Conservation (phyloP, 2,888 invertebrate genomes). For the Philonicus albiceps region DNA sequence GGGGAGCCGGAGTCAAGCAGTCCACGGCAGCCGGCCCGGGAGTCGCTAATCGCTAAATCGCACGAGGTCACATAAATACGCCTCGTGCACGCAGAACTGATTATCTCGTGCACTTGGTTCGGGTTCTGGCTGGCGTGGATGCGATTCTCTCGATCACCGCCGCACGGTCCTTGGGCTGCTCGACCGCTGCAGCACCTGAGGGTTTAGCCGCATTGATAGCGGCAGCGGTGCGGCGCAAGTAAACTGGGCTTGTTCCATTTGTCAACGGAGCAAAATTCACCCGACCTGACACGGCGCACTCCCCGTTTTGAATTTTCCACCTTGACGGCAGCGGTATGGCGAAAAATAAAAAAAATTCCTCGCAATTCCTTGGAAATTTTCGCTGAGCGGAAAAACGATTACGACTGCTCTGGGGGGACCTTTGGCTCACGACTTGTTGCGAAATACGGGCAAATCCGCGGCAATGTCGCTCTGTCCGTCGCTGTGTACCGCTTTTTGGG, state of each 20-base stretch:
- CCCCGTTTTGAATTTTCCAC: slow-evolving; percentile 5
- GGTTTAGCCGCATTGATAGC: neutral
- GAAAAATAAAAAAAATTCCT: neutral
- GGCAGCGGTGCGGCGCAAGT: neutral
- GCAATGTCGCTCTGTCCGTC: neutral
- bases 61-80: slow-evolving; percentile 38
- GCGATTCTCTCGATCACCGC: neutral
- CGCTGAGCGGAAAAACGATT: slow-evolving; percentile 8
- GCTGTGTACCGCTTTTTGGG: neutral
- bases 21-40: neutral
- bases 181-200: neutral
- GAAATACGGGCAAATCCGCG: slow-evolving; percentile 10
- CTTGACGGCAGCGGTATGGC: neutral
- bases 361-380: slow-evolving; percentile 23
- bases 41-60: slow-evolving; percentile 30
- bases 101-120: slow-evolving; percentile 32
- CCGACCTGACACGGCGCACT: slow-evolving; percentile 35
- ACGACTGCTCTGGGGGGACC: neutral
- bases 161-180: neutral
- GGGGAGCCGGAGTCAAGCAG: neutral
- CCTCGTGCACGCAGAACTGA: slow-evolving; percentile 39
- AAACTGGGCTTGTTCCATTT: slow-evolving; percentile 13
- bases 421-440: slow-evolving; percentile 32
- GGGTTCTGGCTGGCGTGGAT: neutral
- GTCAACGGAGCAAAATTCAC: slow-evolving; percentile 3